phyloP scores from a whole-genome alignment of 2,797 vertebrate genomes.

The Hybognathus amarus region DNA sequence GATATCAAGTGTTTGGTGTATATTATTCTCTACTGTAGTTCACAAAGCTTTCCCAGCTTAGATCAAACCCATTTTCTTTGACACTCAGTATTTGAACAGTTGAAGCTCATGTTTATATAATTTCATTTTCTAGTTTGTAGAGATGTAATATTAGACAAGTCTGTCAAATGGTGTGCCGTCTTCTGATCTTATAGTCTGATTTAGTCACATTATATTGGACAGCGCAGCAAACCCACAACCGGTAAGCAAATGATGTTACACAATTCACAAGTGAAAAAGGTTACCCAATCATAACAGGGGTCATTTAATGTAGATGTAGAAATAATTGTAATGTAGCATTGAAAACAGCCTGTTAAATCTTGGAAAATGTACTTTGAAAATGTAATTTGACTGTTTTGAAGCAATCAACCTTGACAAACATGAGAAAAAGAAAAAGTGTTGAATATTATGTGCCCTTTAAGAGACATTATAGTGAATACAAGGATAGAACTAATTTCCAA shows the following conservation, averaged over 20 bases:
- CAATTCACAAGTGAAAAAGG: conserved; percentile 4
- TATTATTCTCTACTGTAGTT: neutral
- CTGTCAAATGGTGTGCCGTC: neutral
- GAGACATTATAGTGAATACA: neutral
- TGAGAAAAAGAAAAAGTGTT: neutral
- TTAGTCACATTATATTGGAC: neutral
- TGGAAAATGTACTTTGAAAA: neutral
- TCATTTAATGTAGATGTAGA: neutral
- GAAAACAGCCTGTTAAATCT: neutral
- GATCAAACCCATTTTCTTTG: neutral
- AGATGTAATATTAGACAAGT: neutral
- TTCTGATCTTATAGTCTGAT: conserved; percentile 3
- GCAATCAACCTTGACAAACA: neutral
- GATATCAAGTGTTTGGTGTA: neutral
- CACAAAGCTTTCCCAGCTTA: neutral
- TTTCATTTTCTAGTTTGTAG: neutral
- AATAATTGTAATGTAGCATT: neutral
- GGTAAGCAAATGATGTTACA: conserved; percentile 1
- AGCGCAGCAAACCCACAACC: neutral
- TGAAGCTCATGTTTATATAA: neutral
- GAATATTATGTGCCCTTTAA: neutral
- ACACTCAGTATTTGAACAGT: neutral
- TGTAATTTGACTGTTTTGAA: neutral
- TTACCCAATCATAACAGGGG: neutral
- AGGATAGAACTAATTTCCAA: neutral